phyloP scores from a whole-genome alignment of 2,113 vertebrate species.

The Colius striatus region DNA sequence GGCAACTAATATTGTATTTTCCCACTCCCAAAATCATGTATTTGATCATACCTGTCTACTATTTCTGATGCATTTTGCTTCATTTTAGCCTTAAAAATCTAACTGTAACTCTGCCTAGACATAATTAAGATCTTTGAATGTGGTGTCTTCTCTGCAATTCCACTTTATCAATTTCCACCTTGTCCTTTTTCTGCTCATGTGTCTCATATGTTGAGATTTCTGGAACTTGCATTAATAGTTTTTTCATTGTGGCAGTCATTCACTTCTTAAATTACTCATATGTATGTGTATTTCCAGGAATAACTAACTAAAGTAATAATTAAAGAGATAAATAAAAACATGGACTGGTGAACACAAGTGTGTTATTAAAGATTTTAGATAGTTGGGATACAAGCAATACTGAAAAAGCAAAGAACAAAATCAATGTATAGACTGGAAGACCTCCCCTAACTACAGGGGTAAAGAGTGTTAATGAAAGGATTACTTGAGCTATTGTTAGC shows the following conservation, averaged over 20 bases:
- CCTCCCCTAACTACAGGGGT: neutral
- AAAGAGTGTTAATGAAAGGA: neutral
- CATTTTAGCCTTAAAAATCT: neutral
- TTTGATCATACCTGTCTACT: neutral
- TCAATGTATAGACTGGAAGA: neutral
- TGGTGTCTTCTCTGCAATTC: neutral
- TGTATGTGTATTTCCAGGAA: neutral
- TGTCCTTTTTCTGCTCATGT: neutral
- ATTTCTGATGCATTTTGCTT: neutral
- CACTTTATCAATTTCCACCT: neutral
- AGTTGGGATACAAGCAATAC: neutral
- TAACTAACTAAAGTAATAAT: neutral
- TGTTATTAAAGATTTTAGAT: neutral
- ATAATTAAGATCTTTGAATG: rapidly evolving
- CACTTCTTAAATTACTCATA: neutral
- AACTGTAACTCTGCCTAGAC: neutral
- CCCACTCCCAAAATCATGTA: neutral
- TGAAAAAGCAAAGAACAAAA: neutral
- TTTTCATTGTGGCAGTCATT: neutral
- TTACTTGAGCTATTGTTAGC: neutral
- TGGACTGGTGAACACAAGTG: neutral
- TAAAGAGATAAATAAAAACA: neutral
- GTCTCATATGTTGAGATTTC: neutral
- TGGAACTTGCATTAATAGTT: neutral
- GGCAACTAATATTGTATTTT: neutral